Conservation (phyloP, 2,113 vertebrate species). For the Astur gentilis region DNA sequence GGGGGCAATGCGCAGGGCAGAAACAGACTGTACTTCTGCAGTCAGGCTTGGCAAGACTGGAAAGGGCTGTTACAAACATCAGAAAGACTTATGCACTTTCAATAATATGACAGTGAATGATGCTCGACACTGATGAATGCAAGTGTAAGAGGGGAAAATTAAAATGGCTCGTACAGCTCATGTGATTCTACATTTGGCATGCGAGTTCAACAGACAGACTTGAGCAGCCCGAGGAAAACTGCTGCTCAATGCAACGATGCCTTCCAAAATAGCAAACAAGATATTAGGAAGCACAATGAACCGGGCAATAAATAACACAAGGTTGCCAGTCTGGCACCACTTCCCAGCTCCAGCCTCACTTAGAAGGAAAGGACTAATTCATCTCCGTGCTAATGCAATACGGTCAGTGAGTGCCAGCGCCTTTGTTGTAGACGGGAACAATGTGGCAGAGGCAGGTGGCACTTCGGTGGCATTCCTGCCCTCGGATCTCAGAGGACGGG, state of each 20-base stretch:
- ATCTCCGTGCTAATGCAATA: background rate
- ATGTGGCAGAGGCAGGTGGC: background rate
- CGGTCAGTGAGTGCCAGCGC: accelerated
- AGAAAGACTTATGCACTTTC: background rate
- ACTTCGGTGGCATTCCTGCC: background rate
- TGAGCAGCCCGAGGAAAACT: background rate
- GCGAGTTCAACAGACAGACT: background rate
- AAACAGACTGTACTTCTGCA: background rate
- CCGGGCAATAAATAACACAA: background rate
- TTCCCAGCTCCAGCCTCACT: background rate
- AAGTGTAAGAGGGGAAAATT: background rate
- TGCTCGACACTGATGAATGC: background rate
- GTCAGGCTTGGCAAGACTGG: background rate
- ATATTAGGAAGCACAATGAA: background rate
- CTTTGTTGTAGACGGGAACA: background rate
- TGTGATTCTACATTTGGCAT: background rate
- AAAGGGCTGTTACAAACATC: background rate
- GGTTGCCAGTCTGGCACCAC: background rate
- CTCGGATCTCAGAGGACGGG: accelerated
- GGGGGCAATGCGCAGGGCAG: background rate
- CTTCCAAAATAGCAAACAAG: background rate
- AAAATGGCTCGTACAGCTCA: background rate
- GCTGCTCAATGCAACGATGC: background rate
- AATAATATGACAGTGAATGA: background rate
- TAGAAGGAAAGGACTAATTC: background rate